Evolutionary conservation across 2,113 vertebrate species (phyloP).

Genomic region (Ictidomys tridecemlineatus): DNA sequence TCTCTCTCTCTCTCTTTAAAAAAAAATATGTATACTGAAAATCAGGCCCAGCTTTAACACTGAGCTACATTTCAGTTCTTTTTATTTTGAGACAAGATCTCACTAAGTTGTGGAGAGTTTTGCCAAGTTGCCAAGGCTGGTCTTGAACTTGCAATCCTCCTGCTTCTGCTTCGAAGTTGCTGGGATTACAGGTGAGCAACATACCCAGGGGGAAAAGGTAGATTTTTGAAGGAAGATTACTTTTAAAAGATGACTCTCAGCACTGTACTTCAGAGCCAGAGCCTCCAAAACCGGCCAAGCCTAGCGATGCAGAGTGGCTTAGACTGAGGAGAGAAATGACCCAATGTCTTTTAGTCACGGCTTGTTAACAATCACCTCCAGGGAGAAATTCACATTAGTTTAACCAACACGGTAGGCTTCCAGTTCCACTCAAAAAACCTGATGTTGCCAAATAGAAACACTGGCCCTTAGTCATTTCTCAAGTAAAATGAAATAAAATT

Average conservation of each 20-base stretch:
- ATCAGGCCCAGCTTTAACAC: too few species aligned
- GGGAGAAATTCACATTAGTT: background rate
- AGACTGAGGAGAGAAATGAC: background rate
- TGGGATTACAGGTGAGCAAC: too few species aligned
- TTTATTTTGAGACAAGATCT: too few species aligned
- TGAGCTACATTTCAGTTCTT: too few species aligned
- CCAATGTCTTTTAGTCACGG: background rate
- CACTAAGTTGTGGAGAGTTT: too few species aligned
- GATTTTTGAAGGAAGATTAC: background rate
- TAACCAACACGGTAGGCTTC: background rate
- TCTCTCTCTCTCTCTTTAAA: too few species aligned
- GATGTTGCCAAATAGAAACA: constrained; percentile 29
- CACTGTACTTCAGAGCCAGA: background rate
- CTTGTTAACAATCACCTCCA: background rate
- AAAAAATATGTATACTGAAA: too few species aligned
- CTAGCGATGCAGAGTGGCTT: background rate
- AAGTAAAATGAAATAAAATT: constrained; percentile 71
- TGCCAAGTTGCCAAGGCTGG: too few species aligned
- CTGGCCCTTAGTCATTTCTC: constrained; percentile 52
- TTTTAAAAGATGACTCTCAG: fast-evolving
- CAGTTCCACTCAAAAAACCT: background rate
- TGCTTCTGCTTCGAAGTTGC: too few species aligned
- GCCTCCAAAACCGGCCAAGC: too few species aligned
- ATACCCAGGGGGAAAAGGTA: background rate
- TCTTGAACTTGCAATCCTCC: too few species aligned